Evolutionary conservation across 1,140 invertebrate species (phyloP).

Genomic region (Triops cancriformis): DNA sequence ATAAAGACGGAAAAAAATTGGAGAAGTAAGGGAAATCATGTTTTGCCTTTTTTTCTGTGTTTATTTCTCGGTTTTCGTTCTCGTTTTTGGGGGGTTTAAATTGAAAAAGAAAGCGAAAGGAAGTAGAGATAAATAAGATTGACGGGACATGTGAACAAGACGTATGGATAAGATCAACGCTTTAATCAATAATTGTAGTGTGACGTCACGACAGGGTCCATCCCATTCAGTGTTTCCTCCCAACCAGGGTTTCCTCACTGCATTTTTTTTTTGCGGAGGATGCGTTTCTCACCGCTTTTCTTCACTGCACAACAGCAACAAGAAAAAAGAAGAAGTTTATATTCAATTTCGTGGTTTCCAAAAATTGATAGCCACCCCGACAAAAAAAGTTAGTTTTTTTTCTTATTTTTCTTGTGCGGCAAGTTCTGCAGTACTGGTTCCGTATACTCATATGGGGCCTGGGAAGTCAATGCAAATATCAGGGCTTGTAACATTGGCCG

Average conservation of each 20-base stretch:
- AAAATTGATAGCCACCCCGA: neutral
- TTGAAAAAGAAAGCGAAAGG: neutral
- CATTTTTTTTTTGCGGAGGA: neutral
- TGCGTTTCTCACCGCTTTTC: no score
- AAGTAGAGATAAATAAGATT: neutral
- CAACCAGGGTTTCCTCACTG: neutral
- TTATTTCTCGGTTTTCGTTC: neutral
- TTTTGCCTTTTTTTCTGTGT: no score
- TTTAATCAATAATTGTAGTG: conserved; percentile 3
- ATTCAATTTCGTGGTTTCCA: neutral
- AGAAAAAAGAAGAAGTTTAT: neutral
- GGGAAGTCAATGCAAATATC: neutral
- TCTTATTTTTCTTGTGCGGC: no score
- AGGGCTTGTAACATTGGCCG: neutral
- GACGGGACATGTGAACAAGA: conserved; percentile 9
- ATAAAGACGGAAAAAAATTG: no score
- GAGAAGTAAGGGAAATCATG: neutral
- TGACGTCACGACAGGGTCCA: neutral
- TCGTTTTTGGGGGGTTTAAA: neutral
- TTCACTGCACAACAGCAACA: no score
- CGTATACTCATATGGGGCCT: neutral
- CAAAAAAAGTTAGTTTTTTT: no score
- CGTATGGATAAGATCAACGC: conserved; percentile 10
- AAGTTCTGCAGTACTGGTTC: no score
- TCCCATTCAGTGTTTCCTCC: neutral